These are phyloP conservation scores for Potamarius usumacintae DNA, from an alignment of 2,113 vertebrate species.

Conservation along the genomic window DNA sequence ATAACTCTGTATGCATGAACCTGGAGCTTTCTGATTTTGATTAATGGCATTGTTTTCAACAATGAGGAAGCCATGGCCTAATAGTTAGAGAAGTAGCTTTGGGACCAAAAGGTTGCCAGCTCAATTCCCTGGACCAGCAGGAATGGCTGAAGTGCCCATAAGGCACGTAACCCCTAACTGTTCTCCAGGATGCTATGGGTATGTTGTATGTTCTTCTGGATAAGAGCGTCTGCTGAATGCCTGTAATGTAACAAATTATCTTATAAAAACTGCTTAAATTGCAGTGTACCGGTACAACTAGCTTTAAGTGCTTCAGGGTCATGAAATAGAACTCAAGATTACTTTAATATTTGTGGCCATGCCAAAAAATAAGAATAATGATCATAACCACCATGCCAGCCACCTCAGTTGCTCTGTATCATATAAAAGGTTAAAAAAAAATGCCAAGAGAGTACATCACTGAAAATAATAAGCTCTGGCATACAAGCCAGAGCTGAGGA, in stretches of 20 bases:
- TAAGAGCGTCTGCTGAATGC: too few species aligned
- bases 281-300: background rate
- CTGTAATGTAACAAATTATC: too few species aligned
- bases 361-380: background rate
- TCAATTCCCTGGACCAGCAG: too few species aligned
- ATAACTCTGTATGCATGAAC: background rate
- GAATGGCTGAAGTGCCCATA: too few species aligned
- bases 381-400: background rate
- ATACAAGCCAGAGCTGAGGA: slow-evolving; percentile 8
- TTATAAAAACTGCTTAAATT: background rate
- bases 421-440: slow-evolving; percentile 8
- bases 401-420: background rate
- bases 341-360: background rate
- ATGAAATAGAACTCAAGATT: background rate
- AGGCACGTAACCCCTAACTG: too few species aligned
- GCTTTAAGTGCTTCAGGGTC: background rate
- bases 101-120: too few species aligned
- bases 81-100: too few species aligned
- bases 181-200: too few species aligned
- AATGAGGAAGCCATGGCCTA: too few species aligned
- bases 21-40: background rate
- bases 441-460: slow-evolving; percentile 22
- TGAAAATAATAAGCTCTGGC: slow-evolving; percentile 5
- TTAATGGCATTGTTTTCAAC: background rate
- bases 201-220: too few species aligned